Conservation (phyloP, 2,888 invertebrate genomes). For the Andrena praecox region DNA sequence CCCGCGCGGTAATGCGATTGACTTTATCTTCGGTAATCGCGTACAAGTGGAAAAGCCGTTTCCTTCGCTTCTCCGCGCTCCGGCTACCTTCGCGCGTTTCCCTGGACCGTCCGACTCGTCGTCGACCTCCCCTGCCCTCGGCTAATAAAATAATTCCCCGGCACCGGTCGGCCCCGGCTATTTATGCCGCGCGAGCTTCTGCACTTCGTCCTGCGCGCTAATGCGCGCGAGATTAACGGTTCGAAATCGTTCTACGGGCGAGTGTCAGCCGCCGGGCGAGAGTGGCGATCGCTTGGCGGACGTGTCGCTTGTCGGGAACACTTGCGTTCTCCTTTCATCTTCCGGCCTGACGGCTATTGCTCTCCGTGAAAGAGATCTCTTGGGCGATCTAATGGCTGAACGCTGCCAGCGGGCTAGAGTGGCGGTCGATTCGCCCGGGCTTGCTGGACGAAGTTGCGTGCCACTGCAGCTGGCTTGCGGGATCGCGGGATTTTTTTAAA, state of each 20-base stretch:
- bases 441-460: too few species aligned
- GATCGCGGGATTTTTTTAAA: too few species aligned
- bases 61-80: background rate
- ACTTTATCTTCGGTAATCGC: slow-evolving; percentile 57
- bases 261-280: slow-evolving; percentile 28
- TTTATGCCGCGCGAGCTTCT: slow-evolving; percentile 37
- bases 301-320: slow-evolving; percentile 57
- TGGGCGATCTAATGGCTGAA: slow-evolving; percentile 6
- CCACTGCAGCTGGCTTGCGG: too few species aligned
- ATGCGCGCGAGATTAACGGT: slow-evolving; percentile 54
- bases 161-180: slow-evolving; percentile 9
- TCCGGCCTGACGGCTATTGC: slow-evolving; percentile 1
- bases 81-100: background rate
- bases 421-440: background rate
- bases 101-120: slow-evolving; percentile 1
- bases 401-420: slow-evolving; percentile 1
- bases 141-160: slow-evolving; percentile 50
- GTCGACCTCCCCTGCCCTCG: slow-evolving; percentile 15
- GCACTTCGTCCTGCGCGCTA: slow-evolving; percentile 19
- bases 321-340: slow-evolving; percentile 49
- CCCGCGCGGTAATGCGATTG: slow-evolving; percentile 57
- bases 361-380: background rate
- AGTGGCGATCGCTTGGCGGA: slow-evolving; percentile 24
- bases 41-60: slow-evolving; percentile 26
- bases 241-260: slow-evolving; percentile 31